These are phyloP conservation scores for Heliconius ethilla DNA, from an alignment of 2,888 invertebrate species.

Conservation along the genomic window DNA sequence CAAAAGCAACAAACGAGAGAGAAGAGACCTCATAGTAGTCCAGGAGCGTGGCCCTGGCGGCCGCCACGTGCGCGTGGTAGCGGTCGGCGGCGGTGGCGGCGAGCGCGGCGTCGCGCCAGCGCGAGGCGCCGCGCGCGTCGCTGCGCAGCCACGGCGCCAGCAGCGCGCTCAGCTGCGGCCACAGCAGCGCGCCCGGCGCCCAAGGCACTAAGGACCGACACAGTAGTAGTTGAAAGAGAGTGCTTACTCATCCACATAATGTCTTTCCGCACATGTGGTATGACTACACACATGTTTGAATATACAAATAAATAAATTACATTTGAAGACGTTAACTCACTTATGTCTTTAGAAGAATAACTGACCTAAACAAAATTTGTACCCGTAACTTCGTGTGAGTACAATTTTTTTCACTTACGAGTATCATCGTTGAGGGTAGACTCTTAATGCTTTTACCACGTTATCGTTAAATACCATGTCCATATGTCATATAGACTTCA, in stretches of 20 bases:
- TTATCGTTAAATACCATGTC: too few species aligned
- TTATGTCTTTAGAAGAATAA: background rate
- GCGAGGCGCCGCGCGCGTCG: constrained; percentile 83
- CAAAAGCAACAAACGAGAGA: too few species aligned
- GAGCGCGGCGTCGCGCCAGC: constrained; percentile 84
- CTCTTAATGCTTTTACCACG: too few species aligned
- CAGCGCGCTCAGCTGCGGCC: constrained; percentile 85
- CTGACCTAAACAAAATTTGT: background rate
- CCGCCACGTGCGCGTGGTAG: constrained; percentile 79
- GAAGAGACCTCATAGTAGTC: constrained; percentile 82
- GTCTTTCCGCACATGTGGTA: too few species aligned
- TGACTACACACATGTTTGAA: too few species aligned
- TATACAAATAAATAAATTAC: background rate
- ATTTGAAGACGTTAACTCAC: background rate
- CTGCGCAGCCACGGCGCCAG: constrained; percentile 86
- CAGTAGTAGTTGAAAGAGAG: too few species aligned
- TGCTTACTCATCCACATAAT: too few species aligned
- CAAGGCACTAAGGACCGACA: constrained; percentile 64
- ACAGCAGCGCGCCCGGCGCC: constrained; percentile 86
- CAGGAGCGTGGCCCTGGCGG: constrained; percentile 75
- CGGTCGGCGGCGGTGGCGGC: constrained; percentile 83
- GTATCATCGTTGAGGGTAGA: too few species aligned
- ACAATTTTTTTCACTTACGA: too few species aligned
- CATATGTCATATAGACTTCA: too few species aligned
- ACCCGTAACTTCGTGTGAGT: background rate